Conservation (phyloP, 2,888 invertebrate species). For the Parnassius apollo region DNA sequence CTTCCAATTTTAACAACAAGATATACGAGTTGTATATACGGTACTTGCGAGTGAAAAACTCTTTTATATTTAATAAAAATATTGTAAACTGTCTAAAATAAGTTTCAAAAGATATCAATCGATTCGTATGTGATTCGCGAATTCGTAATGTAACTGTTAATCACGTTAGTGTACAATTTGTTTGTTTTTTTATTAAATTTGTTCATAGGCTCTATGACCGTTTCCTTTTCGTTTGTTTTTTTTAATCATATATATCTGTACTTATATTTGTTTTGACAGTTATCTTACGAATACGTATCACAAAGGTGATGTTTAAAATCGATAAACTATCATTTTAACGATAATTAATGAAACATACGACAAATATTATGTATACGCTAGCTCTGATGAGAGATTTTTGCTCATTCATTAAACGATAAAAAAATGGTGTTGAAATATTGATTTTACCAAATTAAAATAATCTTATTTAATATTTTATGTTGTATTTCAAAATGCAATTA, state of each 20-base stretch:
- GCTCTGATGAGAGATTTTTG: constrained; percentile 83
- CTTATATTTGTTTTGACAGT: constrained; percentile 1
- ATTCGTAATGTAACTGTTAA: constrained; percentile 28
- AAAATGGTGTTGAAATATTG: constrained; percentile 82
- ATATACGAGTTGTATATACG: constrained; percentile 79
- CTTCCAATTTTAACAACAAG: constrained; percentile 75
- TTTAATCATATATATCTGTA: constrained; percentile 4
- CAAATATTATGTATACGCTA: constrained; percentile 90
- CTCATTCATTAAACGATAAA: constrained; percentile 80
- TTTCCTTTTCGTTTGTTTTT: constrained; percentile 1
- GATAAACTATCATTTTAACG: constrained; percentile 82
- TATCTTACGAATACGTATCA: constrained; percentile 32
- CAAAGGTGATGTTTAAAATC: constrained; percentile 50
- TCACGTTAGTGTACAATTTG: background rate
- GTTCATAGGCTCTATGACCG: background rate
- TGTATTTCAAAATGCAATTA: constrained; percentile 92
- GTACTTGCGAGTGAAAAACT: constrained; percentile 69
- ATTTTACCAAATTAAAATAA: constrained; percentile 88
- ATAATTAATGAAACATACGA: constrained; percentile 81
- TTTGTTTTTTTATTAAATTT: constrained; percentile 14
- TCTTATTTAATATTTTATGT: constrained; percentile 91
- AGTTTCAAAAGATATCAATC: constrained; percentile 65
- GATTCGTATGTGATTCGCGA: constrained; percentile 18
- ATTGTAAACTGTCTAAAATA: constrained; percentile 75
- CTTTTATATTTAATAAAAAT: constrained; percentile 79